phyloP scores from a whole-genome alignment of 1,140 invertebrate species.

The Spodoptera frugiperda region DNA sequence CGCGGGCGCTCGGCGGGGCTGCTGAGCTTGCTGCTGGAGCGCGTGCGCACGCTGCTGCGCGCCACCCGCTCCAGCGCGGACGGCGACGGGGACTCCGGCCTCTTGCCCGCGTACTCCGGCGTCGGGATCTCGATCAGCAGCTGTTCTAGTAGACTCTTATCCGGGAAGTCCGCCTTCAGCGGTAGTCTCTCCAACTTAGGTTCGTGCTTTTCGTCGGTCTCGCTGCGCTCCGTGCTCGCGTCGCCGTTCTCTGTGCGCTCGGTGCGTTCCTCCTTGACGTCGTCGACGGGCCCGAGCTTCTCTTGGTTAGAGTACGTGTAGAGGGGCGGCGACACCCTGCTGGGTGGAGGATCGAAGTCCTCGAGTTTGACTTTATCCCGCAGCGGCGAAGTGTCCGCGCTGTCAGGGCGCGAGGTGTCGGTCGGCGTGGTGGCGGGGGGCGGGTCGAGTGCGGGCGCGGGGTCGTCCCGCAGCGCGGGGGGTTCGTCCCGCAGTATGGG shows the following conservation, averaged over 20 bases:
- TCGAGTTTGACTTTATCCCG: conserved; percentile 75
- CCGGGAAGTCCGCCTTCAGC: conserved; percentile 84
- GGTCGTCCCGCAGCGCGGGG: not conserved
- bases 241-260: conserved; percentile 71
- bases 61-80: conserved; percentile 79
- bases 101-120: conserved; percentile 86
- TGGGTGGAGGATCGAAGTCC: conserved; percentile 89
- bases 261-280: conserved; percentile 67
- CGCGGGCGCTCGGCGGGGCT: conserved; percentile 89
- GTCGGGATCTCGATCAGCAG: conserved; percentile 92
- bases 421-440: conserved; percentile 23
- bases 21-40: conserved; percentile 90
- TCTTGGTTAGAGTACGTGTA: conserved; percentile 93
- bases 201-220: conserved; percentile 65
- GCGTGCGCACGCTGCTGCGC: conserved; percentile 87
- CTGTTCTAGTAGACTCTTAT: conserved; percentile 91
- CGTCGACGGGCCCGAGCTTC: conserved; percentile 76
- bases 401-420: too few relatives aligned
- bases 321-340: conserved; percentile 90
- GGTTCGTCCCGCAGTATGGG: conserved; percentile 24
- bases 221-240: conserved; percentile 41
- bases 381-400: too few relatives aligned
- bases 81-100: conserved; percentile 83
- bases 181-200: conserved; percentile 73
- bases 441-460: not conserved